phyloP scores from a whole-genome alignment of 2,113 vertebrate genomes.

The Brevimyrus niger region DNA sequence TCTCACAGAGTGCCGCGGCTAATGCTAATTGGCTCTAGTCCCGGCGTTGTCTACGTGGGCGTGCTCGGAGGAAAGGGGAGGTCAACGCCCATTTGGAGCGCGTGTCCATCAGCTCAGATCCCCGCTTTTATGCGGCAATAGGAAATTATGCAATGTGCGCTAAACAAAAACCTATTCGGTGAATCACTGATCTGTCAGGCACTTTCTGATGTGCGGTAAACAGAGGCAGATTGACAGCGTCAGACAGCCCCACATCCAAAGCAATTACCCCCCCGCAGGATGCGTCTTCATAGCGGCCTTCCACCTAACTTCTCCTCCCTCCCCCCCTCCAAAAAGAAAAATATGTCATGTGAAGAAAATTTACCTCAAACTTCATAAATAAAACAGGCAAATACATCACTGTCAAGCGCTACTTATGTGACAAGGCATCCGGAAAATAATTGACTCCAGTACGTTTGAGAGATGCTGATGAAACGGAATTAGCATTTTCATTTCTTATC shows the following conservation, averaged over 20 bases:
- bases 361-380: constrained; percentile 13
- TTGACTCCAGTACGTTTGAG: not conserved
- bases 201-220: not conserved
- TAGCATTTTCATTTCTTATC: constrained; percentile 29
- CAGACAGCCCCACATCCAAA: not conserved
- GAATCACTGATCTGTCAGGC: not conserved
- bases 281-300: not conserved
- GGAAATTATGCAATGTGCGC: not conserved
- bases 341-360: not conserved
- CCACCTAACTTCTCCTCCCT: not conserved
- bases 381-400: constrained; percentile 7
- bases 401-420: not conserved
- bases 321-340: not conserved
- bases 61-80: not conserved
- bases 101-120: not conserved
- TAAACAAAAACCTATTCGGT: not conserved
- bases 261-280: not conserved
- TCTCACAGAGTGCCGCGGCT: not conserved
- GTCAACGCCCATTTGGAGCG: not conserved
- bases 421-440: constrained; percentile 9
- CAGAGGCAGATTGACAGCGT: not conserved
- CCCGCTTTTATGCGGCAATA: not conserved
- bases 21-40: not conserved
- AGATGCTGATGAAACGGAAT: constrained; percentile 9
- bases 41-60: not conserved